phyloP scores from a whole-genome alignment of 2,113 vertebrate genomes.

The Steatornis caripensis region DNA sequence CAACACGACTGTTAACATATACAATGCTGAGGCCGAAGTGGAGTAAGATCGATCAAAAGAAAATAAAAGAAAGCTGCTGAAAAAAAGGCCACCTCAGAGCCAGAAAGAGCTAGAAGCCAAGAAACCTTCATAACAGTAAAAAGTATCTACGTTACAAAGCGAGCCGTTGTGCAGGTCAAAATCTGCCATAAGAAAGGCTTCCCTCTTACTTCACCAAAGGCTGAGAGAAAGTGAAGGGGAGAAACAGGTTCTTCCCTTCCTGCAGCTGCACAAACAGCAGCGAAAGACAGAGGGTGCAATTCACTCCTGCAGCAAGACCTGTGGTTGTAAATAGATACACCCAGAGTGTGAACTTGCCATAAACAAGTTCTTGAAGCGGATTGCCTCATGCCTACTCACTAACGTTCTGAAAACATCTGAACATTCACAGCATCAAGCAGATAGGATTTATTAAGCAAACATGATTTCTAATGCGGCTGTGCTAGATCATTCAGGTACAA shows the following conservation, averaged over 20 bases:
- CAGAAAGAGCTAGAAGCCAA: neutral
- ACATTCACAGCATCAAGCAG: neutral
- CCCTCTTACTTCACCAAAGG: neutral
- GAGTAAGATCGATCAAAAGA: neutral
- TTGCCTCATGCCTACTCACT: neutral
- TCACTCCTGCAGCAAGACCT: neutral
- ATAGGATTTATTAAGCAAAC: neutral
- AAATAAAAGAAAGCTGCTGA: neutral
- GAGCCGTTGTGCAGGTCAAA: neutral
- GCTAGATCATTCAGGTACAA: neutral
- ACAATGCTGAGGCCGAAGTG: neutral
- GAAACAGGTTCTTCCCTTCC: neutral
- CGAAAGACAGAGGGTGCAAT: neutral
- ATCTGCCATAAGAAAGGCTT: neutral
- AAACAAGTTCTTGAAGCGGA: neutral
- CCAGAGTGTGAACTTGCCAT: neutral
- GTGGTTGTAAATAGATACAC: neutral
- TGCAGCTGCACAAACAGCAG: neutral
- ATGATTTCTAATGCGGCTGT: neutral
- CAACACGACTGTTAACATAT: neutral
- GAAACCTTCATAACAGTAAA: neutral
- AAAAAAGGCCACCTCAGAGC: neutral
- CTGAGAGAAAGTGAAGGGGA: neutral
- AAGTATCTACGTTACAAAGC: neutral
- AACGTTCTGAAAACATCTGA: neutral